These are phyloP conservation scores for Alaudala cheleensis DNA, from an alignment of 2,113 vertebrate genomes.

Conservation along the genomic window DNA sequence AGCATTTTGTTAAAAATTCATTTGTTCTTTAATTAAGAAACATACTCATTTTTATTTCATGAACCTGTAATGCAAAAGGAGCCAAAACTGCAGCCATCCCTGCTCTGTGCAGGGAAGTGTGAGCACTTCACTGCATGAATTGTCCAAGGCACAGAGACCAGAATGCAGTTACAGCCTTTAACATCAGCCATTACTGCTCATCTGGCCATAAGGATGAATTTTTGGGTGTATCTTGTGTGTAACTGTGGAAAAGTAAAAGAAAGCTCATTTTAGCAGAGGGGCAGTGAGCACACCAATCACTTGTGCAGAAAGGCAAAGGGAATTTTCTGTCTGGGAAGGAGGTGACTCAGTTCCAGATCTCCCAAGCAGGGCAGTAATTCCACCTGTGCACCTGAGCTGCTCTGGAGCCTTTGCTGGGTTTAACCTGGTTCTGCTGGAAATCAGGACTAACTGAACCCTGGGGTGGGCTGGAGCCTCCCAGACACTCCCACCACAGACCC, in stretches of 20 bases:
- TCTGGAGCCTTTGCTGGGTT: not conserved
- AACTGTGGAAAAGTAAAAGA: not conserved
- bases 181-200: not conserved
- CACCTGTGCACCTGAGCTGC: not conserved
- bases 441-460: not conserved
- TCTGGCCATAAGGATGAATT: not conserved
- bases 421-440: not conserved
- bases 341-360: not conserved
- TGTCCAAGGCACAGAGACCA: not conserved
- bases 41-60: constrained; percentile 58
- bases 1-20: constrained; percentile 10
- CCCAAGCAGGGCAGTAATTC: not conserved
- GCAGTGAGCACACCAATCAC: not conserved
- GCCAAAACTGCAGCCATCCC: not conserved
- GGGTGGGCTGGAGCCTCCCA: not conserved
- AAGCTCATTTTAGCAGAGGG: not conserved
- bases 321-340: not conserved
- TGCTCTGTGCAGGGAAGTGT: not conserved
- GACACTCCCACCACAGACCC: not conserved
- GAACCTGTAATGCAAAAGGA: constrained; percentile 29
- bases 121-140: not conserved
- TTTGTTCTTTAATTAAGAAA: constrained; percentile 71
- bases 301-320: not conserved
- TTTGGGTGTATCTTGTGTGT: not conserved
- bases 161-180: not conserved